These are phyloP conservation scores for Synchiropus splendidus DNA, from an alignment of 2,113 vertebrate species.

Conservation along the genomic window DNA sequence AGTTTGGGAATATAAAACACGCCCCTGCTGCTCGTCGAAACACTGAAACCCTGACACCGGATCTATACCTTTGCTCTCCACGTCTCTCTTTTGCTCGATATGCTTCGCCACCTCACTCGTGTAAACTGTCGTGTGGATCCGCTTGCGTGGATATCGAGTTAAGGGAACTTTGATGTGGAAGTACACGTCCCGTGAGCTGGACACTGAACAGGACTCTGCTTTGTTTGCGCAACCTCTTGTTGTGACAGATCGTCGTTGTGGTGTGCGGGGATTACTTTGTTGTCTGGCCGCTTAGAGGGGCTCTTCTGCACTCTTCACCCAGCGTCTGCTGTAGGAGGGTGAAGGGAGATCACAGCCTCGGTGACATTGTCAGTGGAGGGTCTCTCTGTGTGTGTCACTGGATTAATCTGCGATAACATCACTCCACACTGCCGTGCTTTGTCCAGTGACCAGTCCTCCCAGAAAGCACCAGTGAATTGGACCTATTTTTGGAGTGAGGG, in stretches of 20 bases:
- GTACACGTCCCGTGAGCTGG: constrained; percentile 7
- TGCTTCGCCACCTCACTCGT: no score
- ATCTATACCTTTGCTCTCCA: constrained; percentile 8
- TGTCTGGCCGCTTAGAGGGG: constrained; percentile 8
- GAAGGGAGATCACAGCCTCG: constrained; percentile 6
- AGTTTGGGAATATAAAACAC: constrained; percentile 11
- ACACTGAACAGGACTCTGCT: constrained; percentile 22
- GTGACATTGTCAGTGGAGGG: constrained; percentile 18
- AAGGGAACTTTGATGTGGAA: constrained; percentile 18
- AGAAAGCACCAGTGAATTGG: constrained; percentile 46
- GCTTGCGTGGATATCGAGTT: constrained; percentile 13
- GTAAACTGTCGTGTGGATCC: background rate
- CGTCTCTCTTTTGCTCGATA: no score
- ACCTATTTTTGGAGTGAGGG: constrained; percentile 69
- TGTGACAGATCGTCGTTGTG: constrained; percentile 5
- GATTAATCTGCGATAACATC: constrained; percentile 42
- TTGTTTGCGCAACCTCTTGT: constrained; percentile 17
- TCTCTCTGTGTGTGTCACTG: constrained; percentile 23
- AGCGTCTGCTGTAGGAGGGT: constrained; percentile 22
- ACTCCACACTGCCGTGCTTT: constrained; percentile 22
- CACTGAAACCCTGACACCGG: constrained; percentile 6
- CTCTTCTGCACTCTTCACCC: constrained; percentile 12
- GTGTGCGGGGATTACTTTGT: constrained; percentile 14
- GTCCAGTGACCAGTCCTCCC: constrained; percentile 27
- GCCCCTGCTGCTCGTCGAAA: constrained; percentile 10